Percentiles rank a stretch among this genome's conserved stretches.
Evolutionary conservation across 1,140 invertebrate species (phyloP).

Genomic region (Brachionus calyciflorus): DNA sequence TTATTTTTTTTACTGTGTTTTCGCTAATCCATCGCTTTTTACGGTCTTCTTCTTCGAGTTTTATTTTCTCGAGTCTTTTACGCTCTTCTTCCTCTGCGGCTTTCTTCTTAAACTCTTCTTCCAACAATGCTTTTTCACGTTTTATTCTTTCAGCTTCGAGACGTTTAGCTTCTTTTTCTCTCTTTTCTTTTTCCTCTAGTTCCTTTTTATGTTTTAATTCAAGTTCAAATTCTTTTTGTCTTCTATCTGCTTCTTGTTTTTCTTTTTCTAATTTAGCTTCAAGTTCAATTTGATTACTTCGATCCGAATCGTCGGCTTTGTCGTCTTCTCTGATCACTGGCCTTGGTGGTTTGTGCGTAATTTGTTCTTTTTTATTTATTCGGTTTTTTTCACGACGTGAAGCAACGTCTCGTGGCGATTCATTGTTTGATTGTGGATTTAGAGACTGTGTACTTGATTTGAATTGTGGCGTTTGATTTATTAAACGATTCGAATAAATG

Average conservation of each 20-base stretch:
- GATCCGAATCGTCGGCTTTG: background rate
- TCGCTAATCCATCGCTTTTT: slow-evolving; percentile 43
- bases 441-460: slow-evolving; percentile 23
- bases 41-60: slow-evolving; percentile 12
- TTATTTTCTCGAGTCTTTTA: background rate
- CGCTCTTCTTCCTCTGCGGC: background rate
- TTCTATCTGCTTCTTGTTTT: background rate
- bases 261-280: slow-evolving; percentile 6
- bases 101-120: slow-evolving; percentile 17
- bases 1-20: slow-evolving; percentile 5
- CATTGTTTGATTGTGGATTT: background rate
- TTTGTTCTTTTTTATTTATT: background rate
- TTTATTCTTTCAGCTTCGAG: background rate
- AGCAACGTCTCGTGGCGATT: background rate
- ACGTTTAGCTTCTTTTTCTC: slow-evolving; percentile 11
- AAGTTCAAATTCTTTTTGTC: background rate
- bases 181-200: background rate
- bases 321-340: background rate
- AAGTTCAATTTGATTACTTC: background rate
- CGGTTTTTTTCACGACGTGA: slow-evolving; percentile 1
- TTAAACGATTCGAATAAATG: slow-evolving; percentile 21
- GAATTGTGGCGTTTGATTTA: background rate
- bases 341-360: background rate
- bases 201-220: background rate
- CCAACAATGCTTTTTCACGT: background rate